Percentiles rank a stretch among this genome's conserved stretches.
Evolutionary conservation across 2,797 vertebrate genomes (phyloP).

Genomic region (Odontamblyopus lacepedii): DNA sequence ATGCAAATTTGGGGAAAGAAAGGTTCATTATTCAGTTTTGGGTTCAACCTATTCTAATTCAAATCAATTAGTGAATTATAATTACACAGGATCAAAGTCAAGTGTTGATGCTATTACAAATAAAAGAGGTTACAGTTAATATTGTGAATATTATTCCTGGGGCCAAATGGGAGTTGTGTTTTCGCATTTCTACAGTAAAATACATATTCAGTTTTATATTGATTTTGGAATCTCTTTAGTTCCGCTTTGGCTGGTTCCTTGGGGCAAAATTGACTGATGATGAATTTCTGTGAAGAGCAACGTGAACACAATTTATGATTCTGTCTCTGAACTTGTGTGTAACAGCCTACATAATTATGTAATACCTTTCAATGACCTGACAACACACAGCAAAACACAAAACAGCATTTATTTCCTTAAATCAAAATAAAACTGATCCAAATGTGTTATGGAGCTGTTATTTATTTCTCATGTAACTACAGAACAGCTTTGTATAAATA

Average conservation of each 20-base stretch:
- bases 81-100: background rate
- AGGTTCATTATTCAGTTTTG: background rate
- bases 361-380: too few relatives aligned
- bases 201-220: background rate
- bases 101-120: background rate
- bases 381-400: too few relatives aligned
- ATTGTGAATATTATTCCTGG: background rate
- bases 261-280: background rate
- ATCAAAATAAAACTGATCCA: too few relatives aligned
- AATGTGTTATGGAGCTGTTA: too few relatives aligned
- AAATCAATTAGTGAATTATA: slow-evolving; percentile 9
- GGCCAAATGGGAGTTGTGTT: background rate
- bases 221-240: background rate
- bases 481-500: too few relatives aligned
- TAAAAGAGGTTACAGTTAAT: background rate
- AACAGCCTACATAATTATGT: too few relatives aligned
- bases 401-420: too few relatives aligned
- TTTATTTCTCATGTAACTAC: too few relatives aligned
- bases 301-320: background rate
- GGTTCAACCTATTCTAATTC: background rate
- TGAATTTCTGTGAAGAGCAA: background rate
- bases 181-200: background rate
- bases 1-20: background rate
- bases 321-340: background rate
- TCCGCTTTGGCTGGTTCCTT: background rate